These are phyloP conservation scores for Lucifuga dentata DNA, from an alignment of 2,113 vertebrate species.

Conservation along the genomic window DNA sequence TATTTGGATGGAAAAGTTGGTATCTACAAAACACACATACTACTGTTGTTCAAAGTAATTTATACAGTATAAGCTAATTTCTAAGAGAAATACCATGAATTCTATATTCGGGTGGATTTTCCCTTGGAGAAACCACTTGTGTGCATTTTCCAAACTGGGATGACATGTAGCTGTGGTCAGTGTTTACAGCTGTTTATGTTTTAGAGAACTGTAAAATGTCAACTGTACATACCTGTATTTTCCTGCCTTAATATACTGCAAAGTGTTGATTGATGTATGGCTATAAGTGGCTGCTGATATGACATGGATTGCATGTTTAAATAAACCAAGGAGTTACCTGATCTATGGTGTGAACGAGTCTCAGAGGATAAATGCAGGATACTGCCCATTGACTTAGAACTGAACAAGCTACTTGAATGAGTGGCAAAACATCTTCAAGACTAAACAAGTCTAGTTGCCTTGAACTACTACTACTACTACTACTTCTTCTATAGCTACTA, in stretches of 20 bases:
- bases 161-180: slow-evolving; percentile 54
- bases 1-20: not conserved
- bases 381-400: too few species aligned
- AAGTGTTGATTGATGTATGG: slow-evolving; percentile 67
- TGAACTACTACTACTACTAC: too few species aligned
- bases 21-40: slow-evolving; percentile 2
- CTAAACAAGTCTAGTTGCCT: too few species aligned
- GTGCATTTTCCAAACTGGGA: slow-evolving; percentile 41
- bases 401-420: too few species aligned
- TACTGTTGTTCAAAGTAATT: not conserved
- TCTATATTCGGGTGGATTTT: slow-evolving; percentile 19
- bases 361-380: too few species aligned
- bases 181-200: slow-evolving; percentile 74
- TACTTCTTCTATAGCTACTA: too few species aligned
- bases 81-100: too few species aligned
- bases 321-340: too few species aligned
- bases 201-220: slow-evolving; percentile 65
- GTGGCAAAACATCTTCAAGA: too few species aligned
- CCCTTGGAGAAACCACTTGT: slow-evolving; percentile 51
- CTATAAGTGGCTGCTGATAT: slow-evolving; percentile 72
- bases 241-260: slow-evolving; percentile 77
- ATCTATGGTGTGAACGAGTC: too few species aligned
- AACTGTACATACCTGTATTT: slow-evolving; percentile 63
- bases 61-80: not conserved
- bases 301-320: slow-evolving; percentile 79